A percentile compares a stretch with the other conserved stretches of the same genome.
Evolutionary conservation across 2,113 vertebrate species (phyloP).

Genomic region (Corythaixoides concolor): DNA sequence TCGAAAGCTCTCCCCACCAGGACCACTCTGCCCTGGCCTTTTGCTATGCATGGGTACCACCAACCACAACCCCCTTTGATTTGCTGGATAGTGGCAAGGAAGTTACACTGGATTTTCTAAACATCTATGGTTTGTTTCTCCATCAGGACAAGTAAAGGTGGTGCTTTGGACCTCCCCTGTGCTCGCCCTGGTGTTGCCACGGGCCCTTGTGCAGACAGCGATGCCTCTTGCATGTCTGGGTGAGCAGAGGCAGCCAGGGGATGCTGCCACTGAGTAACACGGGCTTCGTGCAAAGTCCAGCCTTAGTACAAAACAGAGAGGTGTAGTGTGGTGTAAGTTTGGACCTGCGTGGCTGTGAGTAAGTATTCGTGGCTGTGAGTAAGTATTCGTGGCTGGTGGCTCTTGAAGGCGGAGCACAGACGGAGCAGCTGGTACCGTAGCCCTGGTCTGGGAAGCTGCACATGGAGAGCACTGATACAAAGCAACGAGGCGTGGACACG

Average conservation of each 20-base stretch:
- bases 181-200: neutral
- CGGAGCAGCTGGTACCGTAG: neutral
- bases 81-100: rapidly evolving
- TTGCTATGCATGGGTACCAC: neutral
- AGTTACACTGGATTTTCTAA: neutral
- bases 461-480: neutral
- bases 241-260: neutral
- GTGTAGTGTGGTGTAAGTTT: rapidly evolving
- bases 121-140: rapidly evolving
- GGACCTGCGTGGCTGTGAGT: neutral
- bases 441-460: neutral
- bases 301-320: neutral
- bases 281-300: neutral
- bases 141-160: neutral
- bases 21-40: neutral
- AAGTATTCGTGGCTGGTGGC: neutral
- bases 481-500: rapidly evolving
- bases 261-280: rapidly evolving
- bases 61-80: neutral
- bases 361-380: neutral
- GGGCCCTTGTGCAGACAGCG: rapidly evolving
- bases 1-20: neutral
- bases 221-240: neutral
- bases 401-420: neutral
- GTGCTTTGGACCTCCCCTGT: neutral